Conservation (phyloP, 1,140 invertebrate species). For the Heliconius himera region DNA sequence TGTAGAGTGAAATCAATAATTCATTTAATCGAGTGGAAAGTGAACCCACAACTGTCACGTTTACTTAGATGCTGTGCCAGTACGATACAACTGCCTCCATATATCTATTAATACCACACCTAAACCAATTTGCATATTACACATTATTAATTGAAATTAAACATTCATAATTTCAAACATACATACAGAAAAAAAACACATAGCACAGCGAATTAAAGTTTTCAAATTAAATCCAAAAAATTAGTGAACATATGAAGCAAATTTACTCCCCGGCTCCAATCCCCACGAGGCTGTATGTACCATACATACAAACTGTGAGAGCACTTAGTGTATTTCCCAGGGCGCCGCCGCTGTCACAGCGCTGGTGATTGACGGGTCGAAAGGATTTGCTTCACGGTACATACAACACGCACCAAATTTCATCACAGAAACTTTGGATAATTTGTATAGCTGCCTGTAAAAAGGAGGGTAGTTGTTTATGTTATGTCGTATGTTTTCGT, state of each 20-base stretch:
- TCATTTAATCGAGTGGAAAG: no score
- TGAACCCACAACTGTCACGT: no score
- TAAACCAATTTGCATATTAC: neutral
- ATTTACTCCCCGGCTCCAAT: constrained; percentile 20
- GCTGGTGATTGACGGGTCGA: constrained; percentile 45
- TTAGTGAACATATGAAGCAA: constrained; percentile 13
- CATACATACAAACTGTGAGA: constrained; percentile 41
- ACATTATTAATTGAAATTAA: neutral
- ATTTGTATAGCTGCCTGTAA: constrained; percentile 1
- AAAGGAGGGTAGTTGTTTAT: neutral
- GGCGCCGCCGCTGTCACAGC: constrained; percentile 40
- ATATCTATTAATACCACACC: no score
- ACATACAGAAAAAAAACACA: neutral
- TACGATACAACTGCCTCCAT: no score
- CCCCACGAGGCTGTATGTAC: constrained; percentile 31
- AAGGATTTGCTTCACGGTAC: constrained; percentile 46
- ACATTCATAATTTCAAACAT: neutral
- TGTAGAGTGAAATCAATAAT: no score
- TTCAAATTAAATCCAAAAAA: constrained; percentile 11
- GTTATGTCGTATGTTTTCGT: neutral
- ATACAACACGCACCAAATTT: constrained; percentile 41
- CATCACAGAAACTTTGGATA: constrained; percentile 22
- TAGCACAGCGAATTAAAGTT: neutral
- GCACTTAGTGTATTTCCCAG: constrained; percentile 49
- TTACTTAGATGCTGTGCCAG: no score